These are phyloP conservation scores for Taeniopygia guttata DNA, from an alignment of 2,797 vertebrate genomes.

Conservation along the genomic window DNA sequence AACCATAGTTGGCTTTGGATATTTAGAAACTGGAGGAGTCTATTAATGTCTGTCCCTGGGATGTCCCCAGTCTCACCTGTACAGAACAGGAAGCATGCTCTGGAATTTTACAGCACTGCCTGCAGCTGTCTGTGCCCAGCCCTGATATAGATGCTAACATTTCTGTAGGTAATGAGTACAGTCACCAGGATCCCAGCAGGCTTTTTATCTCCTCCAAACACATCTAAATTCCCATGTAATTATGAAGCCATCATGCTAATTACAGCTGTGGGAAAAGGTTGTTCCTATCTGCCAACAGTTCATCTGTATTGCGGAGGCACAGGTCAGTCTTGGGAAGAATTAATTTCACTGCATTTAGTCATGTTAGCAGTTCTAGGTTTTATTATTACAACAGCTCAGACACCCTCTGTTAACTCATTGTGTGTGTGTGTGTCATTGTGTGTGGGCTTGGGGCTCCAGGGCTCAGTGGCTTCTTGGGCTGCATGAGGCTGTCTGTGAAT, in stretches of 20 bases:
- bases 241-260: neutral
- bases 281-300: neutral
- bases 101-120: neutral
- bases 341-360: neutral
- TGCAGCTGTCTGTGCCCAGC: neutral
- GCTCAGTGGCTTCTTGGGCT: neutral
- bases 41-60: neutral
- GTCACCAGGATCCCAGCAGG: neutral
- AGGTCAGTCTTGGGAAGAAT: neutral
- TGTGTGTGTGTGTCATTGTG: too few relatives aligned
- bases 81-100: neutral
- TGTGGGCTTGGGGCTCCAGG: too few relatives aligned
- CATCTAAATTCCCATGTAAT: neutral
- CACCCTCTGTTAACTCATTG: neutral
- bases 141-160: neutral
- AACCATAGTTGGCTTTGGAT: neutral
- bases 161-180: neutral
- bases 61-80: neutral
- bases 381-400: neutral
- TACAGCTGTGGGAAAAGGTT: neutral
- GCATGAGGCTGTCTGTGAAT: neutral
- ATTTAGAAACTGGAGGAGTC: neutral
- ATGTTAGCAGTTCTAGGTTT: neutral
- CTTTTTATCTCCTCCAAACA: neutral
- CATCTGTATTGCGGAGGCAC: neutral